Base-by-base conservation (phyloP, 2,888 invertebrate species). In the Hedychridium roseum region DNA sequence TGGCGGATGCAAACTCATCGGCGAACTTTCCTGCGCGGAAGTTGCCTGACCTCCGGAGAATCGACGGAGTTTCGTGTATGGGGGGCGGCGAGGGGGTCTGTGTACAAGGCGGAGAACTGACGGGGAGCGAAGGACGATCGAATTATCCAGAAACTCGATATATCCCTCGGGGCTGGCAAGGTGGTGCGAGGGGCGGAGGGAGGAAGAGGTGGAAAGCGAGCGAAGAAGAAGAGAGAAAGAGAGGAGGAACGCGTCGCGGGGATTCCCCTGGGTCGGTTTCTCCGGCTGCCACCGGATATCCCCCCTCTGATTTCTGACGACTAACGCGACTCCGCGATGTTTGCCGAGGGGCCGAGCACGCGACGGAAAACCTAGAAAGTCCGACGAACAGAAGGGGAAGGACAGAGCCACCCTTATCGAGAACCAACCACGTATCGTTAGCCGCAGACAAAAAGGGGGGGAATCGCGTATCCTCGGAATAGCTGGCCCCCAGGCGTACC, bases 261-360 rank as follows among this genome's bases (percentile, higher is more conserved):
- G 54, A 54, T 54, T 64, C 58, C 54, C 58, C 54, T 27, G 61
- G 63, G 60, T 60, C 55, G 64, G 68, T 71, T 73, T 70, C 72
- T 70, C 69, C 65, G 66, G 64, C 64, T 64, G 64, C 64, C 58
- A 65, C 65, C 70, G 72, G 73, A 72, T 71, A 70, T 70, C 64
- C 63, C 67, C 43, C 62, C 67, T n/a, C n/a, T 62, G 64, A 62
- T 65, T 61, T 58, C 64, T 63, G 54, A 50, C 65, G 60, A 64
- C 71, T 68, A 70, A 68, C 68, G 71, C 71, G 64, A 69, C 67
- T 67, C 68, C 65, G n/a, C n/a, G 68, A 70, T 73, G 70, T 73
- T 73, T 73, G 68, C 67, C 55, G 60, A 67, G 71, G 69, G 68
- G 66, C 57, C 55, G 66, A 45, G 38, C 21, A 23, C 28, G 37